phyloP scores from a whole-genome alignment of 2,888 invertebrate species.

The Amorpha juglandis region DNA sequence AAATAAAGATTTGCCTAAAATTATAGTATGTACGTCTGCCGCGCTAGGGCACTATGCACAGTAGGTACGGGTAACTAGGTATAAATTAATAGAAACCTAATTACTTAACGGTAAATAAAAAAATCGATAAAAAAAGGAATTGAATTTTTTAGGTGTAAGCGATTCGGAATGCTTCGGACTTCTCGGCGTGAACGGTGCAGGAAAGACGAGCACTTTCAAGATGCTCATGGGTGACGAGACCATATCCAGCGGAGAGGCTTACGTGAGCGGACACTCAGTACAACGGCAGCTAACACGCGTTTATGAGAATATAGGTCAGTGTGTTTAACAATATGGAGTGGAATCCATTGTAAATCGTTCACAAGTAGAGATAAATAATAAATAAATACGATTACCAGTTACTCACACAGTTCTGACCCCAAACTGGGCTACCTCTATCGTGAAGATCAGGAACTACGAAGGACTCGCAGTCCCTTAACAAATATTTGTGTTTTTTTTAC shows the following conservation, averaged over 20 bases:
- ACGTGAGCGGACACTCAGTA: slow-evolving; percentile 84
- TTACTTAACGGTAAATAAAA: slow-evolving; percentile 1
- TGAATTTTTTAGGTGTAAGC: slow-evolving; percentile 79
- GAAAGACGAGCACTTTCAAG: slow-evolving; percentile 95
- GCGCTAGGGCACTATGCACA: too few relatives aligned
- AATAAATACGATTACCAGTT: too few relatives aligned
- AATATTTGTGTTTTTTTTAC: too few relatives aligned
- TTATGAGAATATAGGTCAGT: slow-evolving; percentile 84
- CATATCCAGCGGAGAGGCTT: slow-evolving; percentile 88
- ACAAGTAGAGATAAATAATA: neutral
- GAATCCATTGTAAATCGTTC: too few relatives aligned
- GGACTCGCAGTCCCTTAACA: too few relatives aligned
- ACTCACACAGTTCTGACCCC: too few relatives aligned
- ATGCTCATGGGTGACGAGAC: slow-evolving; percentile 94
- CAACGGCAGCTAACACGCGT: slow-evolving; percentile 82
- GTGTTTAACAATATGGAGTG: neutral
- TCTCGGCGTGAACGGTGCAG: slow-evolving; percentile 93
- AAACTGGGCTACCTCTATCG: too few relatives aligned
- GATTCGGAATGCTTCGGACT: slow-evolving; percentile 92
- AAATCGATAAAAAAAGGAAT: neutral
- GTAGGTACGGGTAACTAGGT: too few relatives aligned
- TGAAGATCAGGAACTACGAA: too few relatives aligned
- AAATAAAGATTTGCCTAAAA: too few relatives aligned
- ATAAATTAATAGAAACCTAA: too few relatives aligned
- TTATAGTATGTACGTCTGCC: too few relatives aligned